A percentile compares a stretch with the other conserved stretches of the same genome.
phyloP scores from a whole-genome alignment of 2,888 invertebrate species.

The Pachliopta kotzebuea region DNA sequence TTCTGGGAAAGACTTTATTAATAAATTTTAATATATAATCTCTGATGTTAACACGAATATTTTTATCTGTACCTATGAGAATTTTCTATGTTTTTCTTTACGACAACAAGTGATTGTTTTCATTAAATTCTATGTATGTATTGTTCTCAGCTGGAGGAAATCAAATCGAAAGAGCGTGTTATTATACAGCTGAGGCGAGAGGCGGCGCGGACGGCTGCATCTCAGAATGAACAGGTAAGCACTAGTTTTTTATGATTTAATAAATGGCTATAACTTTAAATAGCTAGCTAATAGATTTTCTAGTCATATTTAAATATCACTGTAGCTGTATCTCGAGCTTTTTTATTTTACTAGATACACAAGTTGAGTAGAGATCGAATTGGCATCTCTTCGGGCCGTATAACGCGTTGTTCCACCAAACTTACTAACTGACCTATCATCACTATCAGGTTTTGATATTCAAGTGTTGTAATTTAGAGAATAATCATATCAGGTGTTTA shows the following conservation, averaged over 20 bases:
- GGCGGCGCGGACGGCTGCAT: conserved; percentile 53
- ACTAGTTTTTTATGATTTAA: neutral
- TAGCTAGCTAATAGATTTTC: no score
- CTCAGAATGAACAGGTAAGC: conserved; percentile 65
- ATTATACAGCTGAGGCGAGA: conserved; percentile 79
- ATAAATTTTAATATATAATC: neutral
- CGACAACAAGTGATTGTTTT: conserved; percentile 1
- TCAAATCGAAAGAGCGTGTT: conserved; percentile 84
- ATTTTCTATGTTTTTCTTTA: conserved; percentile 15
- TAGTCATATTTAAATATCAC: no score
- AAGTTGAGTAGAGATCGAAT: no score
- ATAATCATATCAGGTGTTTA: conserved; percentile 15
- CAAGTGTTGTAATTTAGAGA: neutral
- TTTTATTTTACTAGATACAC: no score
- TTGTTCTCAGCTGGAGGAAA: conserved; percentile 83
- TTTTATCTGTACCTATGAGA: neutral
- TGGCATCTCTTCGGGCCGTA: no score
- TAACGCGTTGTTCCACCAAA: no score
- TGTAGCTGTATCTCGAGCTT: no score
- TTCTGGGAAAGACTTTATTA: neutral
- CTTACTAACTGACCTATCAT: no score
- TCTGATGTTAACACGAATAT: neutral
- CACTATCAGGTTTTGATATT: neutral
- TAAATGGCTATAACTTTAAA: no score
- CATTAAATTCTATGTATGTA: conserved; percentile 20